phyloP scores from a whole-genome alignment of 2,797 vertebrate species.

The Clarias laeviceps region DNA sequence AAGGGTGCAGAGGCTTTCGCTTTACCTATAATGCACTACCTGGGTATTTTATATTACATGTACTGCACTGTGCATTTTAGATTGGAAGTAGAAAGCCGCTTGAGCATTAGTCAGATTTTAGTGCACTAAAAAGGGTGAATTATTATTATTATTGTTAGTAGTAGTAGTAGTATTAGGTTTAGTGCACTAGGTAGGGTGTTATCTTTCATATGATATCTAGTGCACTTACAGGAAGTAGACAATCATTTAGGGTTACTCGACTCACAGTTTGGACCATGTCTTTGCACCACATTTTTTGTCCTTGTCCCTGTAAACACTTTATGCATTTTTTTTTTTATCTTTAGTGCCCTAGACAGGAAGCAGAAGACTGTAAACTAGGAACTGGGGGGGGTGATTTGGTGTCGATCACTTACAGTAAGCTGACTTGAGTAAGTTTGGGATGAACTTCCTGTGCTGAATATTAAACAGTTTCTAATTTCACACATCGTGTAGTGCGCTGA shows the following conservation, averaged over 20 bases:
- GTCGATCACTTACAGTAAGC: background rate
- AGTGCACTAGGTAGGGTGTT: background rate
- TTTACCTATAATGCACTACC: background rate
- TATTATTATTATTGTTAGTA: no score
- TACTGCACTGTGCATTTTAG: background rate
- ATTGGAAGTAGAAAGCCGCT: background rate
- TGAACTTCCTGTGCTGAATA: background rate
- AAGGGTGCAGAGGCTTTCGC: background rate
- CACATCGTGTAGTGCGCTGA: background rate
- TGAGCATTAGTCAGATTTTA: background rate
- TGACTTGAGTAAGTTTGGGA: background rate
- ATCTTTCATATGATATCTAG: background rate
- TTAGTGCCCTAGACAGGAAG: background rate
- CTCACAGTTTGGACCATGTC: background rate
- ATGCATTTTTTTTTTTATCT: background rate
- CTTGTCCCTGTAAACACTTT: background rate
- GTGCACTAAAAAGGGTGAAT: background rate
- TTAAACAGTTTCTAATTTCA: background rate
- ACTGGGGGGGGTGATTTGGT: background rate
- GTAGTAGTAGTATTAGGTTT: no score
- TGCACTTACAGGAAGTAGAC: background rate
- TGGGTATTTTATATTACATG: background rate
- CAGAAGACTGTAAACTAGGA: background rate
- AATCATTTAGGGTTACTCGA: background rate
- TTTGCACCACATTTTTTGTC: background rate